phyloP scores from a whole-genome alignment of 1,140 invertebrate species.

The Drosophila arizonae region DNA sequence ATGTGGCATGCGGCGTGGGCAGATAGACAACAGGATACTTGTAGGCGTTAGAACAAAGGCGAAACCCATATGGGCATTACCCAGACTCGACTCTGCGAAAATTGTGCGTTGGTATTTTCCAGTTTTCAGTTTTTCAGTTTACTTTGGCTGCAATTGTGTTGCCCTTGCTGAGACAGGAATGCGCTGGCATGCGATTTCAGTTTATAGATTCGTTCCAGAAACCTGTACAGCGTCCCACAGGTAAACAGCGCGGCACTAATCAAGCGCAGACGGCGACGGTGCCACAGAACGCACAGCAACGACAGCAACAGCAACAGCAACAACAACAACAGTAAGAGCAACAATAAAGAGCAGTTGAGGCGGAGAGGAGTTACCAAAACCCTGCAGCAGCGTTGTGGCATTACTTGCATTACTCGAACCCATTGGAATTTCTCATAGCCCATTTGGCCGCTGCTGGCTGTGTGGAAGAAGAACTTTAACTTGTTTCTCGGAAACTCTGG shows the following conservation, averaged over 20 bases:
- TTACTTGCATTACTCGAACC: constrained; percentile 59
- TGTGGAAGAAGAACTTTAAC: constrained; percentile 54
- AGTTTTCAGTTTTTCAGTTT: constrained; percentile 24
- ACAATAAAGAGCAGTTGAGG: constrained; percentile 18
- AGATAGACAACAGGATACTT: constrained; percentile 28
- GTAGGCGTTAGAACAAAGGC: constrained; percentile 68
- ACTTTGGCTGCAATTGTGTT: not conserved
- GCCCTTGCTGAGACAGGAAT: not conserved
- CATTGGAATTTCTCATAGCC: constrained; percentile 70
- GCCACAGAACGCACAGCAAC: not conserved
- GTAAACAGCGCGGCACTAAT: constrained; percentile 76
- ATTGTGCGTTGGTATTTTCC: constrained; percentile 75
- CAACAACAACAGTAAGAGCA: not conserved
- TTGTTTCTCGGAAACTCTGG: constrained; percentile 72
- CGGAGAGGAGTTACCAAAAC: constrained; percentile 14
- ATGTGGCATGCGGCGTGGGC: constrained; percentile 30
- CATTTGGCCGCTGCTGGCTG: constrained; percentile 20
- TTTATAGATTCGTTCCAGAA: constrained; percentile 79
- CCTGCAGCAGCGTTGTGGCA: constrained; percentile 35
- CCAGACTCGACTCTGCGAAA: constrained; percentile 37
- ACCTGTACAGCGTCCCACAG: constrained; percentile 72
- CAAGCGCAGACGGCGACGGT: constrained; percentile 45
- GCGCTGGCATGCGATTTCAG: constrained; percentile 62
- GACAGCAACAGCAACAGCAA: not conserved
- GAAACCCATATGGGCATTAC: constrained; percentile 21